Percentiles rank a stretch among this genome's conserved stretches.
These are phyloP conservation scores for Cliona cf. orientalis DNA, from an alignment of 37 sponge, comb jelly and placozoan genomes.

Conservation along the genomic window DNA sequence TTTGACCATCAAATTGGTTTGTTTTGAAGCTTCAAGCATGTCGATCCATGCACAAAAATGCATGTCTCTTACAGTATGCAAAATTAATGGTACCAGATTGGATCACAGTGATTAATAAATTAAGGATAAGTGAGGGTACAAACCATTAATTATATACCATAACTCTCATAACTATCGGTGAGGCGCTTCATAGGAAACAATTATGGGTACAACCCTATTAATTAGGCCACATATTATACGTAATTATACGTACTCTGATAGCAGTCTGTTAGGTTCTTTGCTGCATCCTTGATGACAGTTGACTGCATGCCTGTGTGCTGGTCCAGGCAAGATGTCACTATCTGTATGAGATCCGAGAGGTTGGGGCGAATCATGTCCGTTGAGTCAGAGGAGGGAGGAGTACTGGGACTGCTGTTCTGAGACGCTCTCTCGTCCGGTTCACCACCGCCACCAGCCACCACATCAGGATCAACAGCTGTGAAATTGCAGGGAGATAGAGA, in stretches of 20 bases:
- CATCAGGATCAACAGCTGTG: not conserved
- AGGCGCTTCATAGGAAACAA: too few relatives aligned
- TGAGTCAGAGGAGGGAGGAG: not conserved
- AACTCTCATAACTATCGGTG: too few relatives aligned
- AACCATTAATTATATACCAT: too few relatives aligned
- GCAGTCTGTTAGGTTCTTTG: conserved; percentile 1
- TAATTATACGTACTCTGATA: conserved; percentile 8
- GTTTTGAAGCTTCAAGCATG: too few relatives aligned
- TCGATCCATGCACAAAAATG: too few relatives aligned
- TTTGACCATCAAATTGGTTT: too few relatives aligned
- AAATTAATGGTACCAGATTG: too few relatives aligned
- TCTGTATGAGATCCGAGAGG: conserved; percentile 21
- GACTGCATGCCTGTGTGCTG: conserved; percentile 46
- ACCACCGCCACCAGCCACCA: too few relatives aligned
- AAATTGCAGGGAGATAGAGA: not conserved
- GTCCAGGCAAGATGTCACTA: conserved; percentile 20
- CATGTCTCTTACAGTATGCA: too few relatives aligned
- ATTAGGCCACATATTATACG: not conserved
- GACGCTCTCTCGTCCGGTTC: too few relatives aligned
- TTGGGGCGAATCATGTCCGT: not conserved
- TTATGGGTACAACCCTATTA: not conserved
- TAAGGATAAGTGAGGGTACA: too few relatives aligned
- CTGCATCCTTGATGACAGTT: conserved; percentile 33
- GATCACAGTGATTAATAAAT: too few relatives aligned
- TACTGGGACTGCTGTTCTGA: not conserved